Base-by-base conservation (phyloP, 37 sponge, comb jelly and placozoan genomes). In the Oopsacas minuta region DNA sequence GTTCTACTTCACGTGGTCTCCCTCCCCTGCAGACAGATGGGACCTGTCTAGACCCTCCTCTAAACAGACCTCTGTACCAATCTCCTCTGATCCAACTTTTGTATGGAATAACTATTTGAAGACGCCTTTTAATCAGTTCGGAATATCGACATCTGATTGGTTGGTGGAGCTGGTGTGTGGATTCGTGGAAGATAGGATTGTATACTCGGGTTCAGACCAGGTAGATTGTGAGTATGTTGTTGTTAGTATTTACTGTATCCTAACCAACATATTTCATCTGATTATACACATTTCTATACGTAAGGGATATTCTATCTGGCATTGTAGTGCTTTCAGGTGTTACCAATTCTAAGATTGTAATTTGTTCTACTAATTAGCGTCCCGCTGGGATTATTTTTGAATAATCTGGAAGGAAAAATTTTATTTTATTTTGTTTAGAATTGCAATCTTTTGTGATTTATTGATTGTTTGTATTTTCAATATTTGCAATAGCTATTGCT, bases 181-280 rank as follows among this genome's bases (percentile, higher is more conserved):
- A 20, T 61, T 61, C 75, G 75, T 12, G 1, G 75, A 61, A 12
- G 75, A 61, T 20, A 61, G 28, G 75, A 61, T 61, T 61, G 75
- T 61, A 10, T 61, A 61, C 28, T 61, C 75, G 28, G 75, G 75
- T n/a, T 61, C 75, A 61, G 75, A 25, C 28, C 75, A 61, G 75
- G 75, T 61, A 61, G 1, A 61, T n/a, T 61, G 75, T 61, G 30
- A 61, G 75, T 61, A 5, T 32, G 28, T 34, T 42, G 12, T 42
- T 17, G 28, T 12, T 12, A 34, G 75, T 32, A 61, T 12, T 61
- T 20, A 61, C 75, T 25, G 49, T 42, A 42, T 42, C 8, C 49
- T 42, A 42, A 42, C 15, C 49, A 17, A 42, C 49, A 42, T 42
- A 42, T 15, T 42, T 17, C 49, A 42, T 42, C 8, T 15, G 15